A percentile compares a stretch with the other conserved stretches of the same genome.
Conservation (phyloP, 2,888 invertebrate genomes). For the Drosophila pegasa region DNA sequence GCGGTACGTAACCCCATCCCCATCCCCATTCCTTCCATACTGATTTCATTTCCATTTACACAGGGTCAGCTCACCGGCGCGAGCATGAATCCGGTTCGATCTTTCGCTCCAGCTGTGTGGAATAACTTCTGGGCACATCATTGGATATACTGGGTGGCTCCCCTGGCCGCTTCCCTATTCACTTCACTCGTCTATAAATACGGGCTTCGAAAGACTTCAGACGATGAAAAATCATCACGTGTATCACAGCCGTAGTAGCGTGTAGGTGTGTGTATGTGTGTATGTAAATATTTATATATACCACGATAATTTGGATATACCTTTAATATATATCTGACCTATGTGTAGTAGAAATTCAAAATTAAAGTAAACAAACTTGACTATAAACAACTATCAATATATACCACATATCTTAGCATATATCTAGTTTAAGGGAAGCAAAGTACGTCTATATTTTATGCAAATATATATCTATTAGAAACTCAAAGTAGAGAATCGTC, state of each 20-base stretch:
- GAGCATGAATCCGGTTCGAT: slow-evolving; percentile 89
- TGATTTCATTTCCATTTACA: background rate
- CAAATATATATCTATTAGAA: slow-evolving; percentile 1
- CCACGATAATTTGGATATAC: background rate
- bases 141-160: slow-evolving; percentile 91
- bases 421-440: slow-evolving; percentile 1
- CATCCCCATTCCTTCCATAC: background rate
- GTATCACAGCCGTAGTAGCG: slow-evolving; percentile 6
- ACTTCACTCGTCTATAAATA: slow-evolving; percentile 84
- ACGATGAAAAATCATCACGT: no score
- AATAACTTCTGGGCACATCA: slow-evolving; percentile 88
- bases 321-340: background rate
- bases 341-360: background rate
- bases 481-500: no score
- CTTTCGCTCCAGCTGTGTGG: slow-evolving; percentile 89
- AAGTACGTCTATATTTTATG: slow-evolving; percentile 1
- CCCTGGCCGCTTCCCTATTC: slow-evolving; percentile 84
- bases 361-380: background rate
- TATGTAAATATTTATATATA: background rate
- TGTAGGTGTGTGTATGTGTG: background rate
- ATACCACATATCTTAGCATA: background rate
- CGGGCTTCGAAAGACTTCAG: no score
- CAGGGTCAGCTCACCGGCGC: slow-evolving; percentile 86
- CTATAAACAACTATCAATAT: slow-evolving; percentile 20
- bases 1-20: slow-evolving; percentile 85